Evolutionary conservation across 2,797 vertebrate species (phyloP), one percentile per base, ranked within the genome.

Genomic region (Lepilemur ruficaudatus): DNA sequence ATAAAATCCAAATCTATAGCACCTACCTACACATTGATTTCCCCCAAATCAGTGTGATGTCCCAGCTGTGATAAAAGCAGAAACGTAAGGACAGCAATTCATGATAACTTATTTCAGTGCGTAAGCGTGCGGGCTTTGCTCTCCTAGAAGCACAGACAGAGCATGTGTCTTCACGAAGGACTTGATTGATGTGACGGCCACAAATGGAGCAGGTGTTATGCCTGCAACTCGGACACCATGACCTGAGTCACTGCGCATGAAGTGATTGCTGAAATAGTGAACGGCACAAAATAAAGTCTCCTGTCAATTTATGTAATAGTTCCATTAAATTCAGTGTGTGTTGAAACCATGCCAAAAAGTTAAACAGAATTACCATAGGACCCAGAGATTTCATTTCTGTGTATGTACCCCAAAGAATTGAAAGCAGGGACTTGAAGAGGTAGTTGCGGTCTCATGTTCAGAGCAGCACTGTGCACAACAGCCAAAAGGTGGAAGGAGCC

Each of bases 21-120:
- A 32, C 6, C 32, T n/a, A 25, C 23, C 14, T 14, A 1, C 75
- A 32, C 32, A 1, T 30, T 46, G 4, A 13, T 48, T 50, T 9
- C 20, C 72, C 73, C 20, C 0, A 32, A 52, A 52, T n/a, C 7
- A 6, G 23, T 7, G 5, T 1, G 10, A 30, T 63, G 35, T 8
- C n/a, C n/a, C n/a, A 52, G 38, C 8, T 14, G 25, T 57, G 13
- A 18, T n/a, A 25, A 52, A 50, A 13, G 13, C n/a, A 43, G 43
- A 72, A 17, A 6, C 15, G 7, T 15, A 23, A 5, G 9, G 52
- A 20, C 1, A 28, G 5, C 11, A 1, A 25, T 10, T 25, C 25
- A 0, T 14, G 7, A 11, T 2, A 5, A 11, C 38, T 5, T 10
- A 4, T n/a, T 14, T 38, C n/a, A 9, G 4, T 0, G 2, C 0